Percentiles rank a stretch among this genome's conserved stretches.
These are phyloP conservation scores for Glossosoma conforme DNA, from an alignment of 1,140 invertebrate genomes.

Conservation along the genomic window DNA sequence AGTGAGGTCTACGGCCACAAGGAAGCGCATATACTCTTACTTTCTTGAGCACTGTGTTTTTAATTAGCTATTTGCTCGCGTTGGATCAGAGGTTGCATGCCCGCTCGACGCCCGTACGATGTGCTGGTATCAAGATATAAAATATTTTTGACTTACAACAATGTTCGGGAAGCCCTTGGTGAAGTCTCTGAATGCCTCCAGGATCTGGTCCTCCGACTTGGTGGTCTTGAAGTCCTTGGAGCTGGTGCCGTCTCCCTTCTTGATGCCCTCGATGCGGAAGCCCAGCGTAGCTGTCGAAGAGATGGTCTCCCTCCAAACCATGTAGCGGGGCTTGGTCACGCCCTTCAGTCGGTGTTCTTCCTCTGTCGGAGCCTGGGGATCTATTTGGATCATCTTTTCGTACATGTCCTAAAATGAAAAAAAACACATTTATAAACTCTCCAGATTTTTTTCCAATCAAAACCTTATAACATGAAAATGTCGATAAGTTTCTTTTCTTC, in stretches of 20 bases:
- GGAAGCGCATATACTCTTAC: too few species aligned
- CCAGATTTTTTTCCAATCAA: too few species aligned
- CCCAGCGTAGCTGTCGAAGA: conserved; percentile 92
- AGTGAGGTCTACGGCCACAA: too few species aligned
- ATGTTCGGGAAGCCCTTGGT: conserved; percentile 72
- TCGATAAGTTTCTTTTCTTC: too few species aligned
- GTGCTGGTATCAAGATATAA: background rate
- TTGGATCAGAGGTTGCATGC: too few species aligned
- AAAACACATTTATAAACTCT: too few species aligned
- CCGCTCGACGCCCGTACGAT: too few species aligned
- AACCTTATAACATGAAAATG: too few species aligned
- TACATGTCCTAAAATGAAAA: conserved; percentile 84
- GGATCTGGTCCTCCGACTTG: conserved; percentile 75
- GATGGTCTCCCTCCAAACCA: conserved; percentile 97
- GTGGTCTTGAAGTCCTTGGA: conserved; percentile 97
- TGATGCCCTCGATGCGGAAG: conserved; percentile 94
- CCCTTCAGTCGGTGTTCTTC: conserved; percentile 86
- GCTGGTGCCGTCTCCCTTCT: conserved; percentile 79
- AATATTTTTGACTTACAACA: conserved; percentile 71
- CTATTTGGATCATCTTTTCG: conserved; percentile 96
- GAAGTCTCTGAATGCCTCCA: conserved; percentile 77
- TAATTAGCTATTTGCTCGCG: too few species aligned
- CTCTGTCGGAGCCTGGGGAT: conserved; percentile 80
- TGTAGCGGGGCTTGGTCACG: conserved; percentile 92
- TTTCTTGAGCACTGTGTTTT: too few species aligned